phyloP scores from a whole-genome alignment of 2,113 vertebrate genomes.

The Labeo rohita region DNA sequence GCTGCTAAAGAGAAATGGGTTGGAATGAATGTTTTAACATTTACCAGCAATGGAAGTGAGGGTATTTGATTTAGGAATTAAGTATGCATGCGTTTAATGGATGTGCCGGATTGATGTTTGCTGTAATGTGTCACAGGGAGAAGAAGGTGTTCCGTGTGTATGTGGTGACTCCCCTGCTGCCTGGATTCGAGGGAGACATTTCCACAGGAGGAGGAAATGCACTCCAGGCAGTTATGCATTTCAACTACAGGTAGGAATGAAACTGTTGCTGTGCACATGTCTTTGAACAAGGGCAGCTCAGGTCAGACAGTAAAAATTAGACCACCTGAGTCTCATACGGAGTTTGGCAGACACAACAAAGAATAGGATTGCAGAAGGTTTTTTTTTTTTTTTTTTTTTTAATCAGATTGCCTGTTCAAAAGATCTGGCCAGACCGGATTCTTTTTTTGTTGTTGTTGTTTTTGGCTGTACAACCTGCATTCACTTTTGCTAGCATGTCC shows the following conservation, averaged over 20 bases:
- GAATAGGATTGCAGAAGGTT: neutral
- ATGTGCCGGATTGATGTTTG: slow-evolving; percentile 5
- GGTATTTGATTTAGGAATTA: neutral
- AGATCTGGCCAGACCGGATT: no score
- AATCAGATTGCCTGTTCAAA: neutral
- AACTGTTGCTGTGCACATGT: neutral
- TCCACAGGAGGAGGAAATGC: slow-evolving; percentile 92
- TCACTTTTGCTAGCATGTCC: no score
- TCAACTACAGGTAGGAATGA: slow-evolving; percentile 90
- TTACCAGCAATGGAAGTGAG: neutral
- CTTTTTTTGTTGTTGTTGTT: no score
- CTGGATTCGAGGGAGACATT: slow-evolving; percentile 97
- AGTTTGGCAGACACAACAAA: neutral
- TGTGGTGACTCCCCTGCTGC: slow-evolving; percentile 91
- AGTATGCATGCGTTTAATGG: slow-evolving; percentile 20
- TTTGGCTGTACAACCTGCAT: no score
- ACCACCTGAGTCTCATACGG: neutral
- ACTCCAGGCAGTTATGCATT: slow-evolving; percentile 96
- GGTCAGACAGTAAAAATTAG: neutral
- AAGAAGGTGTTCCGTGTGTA: slow-evolving; percentile 89
- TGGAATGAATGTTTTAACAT: neutral
- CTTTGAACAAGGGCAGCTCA: neutral
- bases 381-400: neutral
- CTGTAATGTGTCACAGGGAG: slow-evolving; percentile 75
- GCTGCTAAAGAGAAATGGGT: neutral